Conservation (phyloP, 2,113 vertebrate genomes). For the Indicator indicator region DNA sequence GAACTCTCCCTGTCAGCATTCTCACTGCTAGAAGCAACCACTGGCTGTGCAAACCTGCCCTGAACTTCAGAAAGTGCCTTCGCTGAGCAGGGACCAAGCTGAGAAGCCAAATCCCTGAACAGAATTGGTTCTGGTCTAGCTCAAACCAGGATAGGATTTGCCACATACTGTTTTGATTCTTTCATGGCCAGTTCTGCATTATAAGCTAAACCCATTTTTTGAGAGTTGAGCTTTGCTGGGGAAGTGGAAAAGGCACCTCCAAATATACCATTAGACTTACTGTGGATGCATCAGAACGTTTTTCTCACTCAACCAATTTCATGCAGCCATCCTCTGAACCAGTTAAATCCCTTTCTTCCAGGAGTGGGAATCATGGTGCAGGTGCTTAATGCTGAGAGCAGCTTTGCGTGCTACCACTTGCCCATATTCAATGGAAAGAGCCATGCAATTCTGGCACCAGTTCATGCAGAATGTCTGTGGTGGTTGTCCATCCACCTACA, state of each 20-base stretch:
- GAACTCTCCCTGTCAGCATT: too few species aligned
- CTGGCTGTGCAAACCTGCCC: too few species aligned
- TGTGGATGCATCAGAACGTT: neutral
- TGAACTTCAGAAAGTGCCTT: too few species aligned
- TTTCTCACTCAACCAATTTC: neutral
- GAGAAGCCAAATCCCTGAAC: too few species aligned
- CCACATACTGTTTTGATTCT: neutral
- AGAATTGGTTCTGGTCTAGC: too few species aligned
- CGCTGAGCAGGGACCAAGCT: too few species aligned
- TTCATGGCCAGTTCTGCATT: neutral
- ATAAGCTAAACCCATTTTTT: neutral
- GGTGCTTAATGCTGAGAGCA: neutral
- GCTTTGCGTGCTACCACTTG: accelerated
- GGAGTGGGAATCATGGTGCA: accelerated
- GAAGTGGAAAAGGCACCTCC: neutral
- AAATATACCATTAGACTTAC: neutral
- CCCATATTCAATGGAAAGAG: neutral
- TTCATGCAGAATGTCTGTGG: neutral
- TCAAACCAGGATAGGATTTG: neutral
- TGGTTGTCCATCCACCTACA: neutral
- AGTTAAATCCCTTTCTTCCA: neutral
- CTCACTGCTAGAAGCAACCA: too few species aligned
- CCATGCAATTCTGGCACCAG: accelerated
- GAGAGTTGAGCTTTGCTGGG: neutral
- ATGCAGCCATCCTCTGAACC: neutral